Evolutionary conservation across 2,797 vertebrate genomes (phyloP), one percentile per base, ranked within the genome.

Genomic region (Meriones psammophilus): DNA sequence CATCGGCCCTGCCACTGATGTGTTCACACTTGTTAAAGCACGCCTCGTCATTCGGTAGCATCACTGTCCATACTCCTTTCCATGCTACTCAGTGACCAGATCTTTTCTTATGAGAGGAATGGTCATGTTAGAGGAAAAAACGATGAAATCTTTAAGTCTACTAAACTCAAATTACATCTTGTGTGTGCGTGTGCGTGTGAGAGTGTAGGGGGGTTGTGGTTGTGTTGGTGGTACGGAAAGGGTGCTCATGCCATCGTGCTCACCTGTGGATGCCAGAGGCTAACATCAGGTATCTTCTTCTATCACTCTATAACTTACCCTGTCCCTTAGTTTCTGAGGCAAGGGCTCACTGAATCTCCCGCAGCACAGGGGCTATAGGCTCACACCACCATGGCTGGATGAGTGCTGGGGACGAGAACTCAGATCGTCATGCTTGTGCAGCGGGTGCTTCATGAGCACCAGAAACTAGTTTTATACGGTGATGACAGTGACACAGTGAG

Each of bases 391-490:
- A n/a, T 26, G n/a, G 6, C 73, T 62, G 18, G 3, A 10, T 30
- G 50, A 36, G 68, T 58, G 14, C 33, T 30, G 50, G n/a, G n/a
- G 17, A 28, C 30, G 15, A 20, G 33, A 30, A 20, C 54, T 58
- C 9, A 28, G 14, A 14, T 13, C 68, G 54, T 42, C 15, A 58
- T 1, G 14, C n/a, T 60, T 88, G 5, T 12, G 20, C n/a, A 74
- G n/a, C 0, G 0, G 66, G 15, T 17, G 9, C 50, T 18, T 88
- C 71, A 89, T 6, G 68, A 60, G 18, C n/a, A 54, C 79, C 92
- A 92, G 64, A 95, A 88, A 85, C 42, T 42, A 58, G 77, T 92
- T 60, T 97, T 50, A 84, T 80, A 8, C 50, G 28, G 9, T 68
- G 62, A 50, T 33, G n/a, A 33, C 83, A n/a, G 83, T 83, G 14